Evolutionary conservation across 2,113 vertebrate species (phyloP).

Genomic region (Tichodroma muraria): DNA sequence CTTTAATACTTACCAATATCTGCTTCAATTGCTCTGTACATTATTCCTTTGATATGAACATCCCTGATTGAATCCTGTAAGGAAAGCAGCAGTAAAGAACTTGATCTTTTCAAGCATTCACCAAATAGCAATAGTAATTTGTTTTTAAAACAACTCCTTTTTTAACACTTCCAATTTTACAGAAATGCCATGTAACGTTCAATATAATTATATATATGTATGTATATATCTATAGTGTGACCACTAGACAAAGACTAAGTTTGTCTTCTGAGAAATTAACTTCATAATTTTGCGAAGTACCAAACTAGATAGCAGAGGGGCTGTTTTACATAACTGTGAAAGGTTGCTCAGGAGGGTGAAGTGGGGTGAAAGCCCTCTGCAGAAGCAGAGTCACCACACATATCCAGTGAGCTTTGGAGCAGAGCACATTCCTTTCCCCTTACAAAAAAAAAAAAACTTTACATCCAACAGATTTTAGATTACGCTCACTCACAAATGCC

Average conservation of each 20-base stretch:
- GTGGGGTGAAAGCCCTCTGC: background rate
- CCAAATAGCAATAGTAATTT: background rate
- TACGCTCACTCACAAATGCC: background rate
- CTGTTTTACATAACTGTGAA: background rate
- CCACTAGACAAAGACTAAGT: background rate
- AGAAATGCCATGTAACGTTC: background rate
- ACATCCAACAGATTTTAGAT: background rate
- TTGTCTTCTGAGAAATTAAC: background rate
- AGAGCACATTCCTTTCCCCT: background rate
- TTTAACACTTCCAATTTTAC: background rate
- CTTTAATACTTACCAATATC: slow-evolving; percentile 82
- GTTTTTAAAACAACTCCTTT: background rate
- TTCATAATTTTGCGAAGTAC: background rate
- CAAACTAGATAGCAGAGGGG: background rate
- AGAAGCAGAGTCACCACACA: background rate
- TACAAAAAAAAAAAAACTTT: background rate
- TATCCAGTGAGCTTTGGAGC: background rate
- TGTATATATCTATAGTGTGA: background rate
- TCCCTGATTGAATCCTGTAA: slow-evolving; percentile 91
- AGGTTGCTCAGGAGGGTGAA: background rate
- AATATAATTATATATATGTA: background rate
- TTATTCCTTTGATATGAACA: slow-evolving; percentile 93
- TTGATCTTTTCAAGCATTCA: background rate
- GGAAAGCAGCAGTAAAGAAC: slow-evolving; percentile 11
- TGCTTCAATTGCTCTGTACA: slow-evolving; percentile 95